Evolutionary conservation across 2,797 vertebrate genomes (phyloP).

Genomic region (Paratrypauchen microcephalus): DNA sequence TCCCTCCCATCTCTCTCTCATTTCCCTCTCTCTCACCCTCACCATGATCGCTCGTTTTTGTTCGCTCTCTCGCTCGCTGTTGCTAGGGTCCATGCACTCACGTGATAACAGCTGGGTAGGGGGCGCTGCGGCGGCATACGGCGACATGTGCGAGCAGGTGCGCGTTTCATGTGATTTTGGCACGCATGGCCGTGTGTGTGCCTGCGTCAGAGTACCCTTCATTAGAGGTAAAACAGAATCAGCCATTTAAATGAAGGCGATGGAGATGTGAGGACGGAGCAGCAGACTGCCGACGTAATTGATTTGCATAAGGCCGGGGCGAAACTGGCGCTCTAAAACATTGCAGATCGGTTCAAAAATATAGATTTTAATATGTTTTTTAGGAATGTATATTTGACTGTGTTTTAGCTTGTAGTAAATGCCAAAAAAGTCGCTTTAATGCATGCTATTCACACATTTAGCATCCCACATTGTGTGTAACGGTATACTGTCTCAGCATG

Average conservation of each 20-base stretch:
- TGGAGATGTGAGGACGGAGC: slow-evolving; percentile 55
- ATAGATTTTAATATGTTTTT: slow-evolving; percentile 35
- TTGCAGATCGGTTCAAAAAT: slow-evolving; percentile 38
- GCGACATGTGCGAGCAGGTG: slow-evolving; percentile 39
- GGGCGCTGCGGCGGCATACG: slow-evolving; percentile 75
- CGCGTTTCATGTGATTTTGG: slow-evolving; percentile 47
- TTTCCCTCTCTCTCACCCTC: slow-evolving; percentile 63
- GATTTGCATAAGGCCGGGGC: slow-evolving; percentile 47
- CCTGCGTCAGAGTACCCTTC: slow-evolving; percentile 56
- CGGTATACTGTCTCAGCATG: slow-evolving; percentile 25
- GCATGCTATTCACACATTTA: slow-evolving; percentile 8
- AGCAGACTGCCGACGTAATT: slow-evolving; percentile 60
- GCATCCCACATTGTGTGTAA: slow-evolving; percentile 38
- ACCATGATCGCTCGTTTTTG: slow-evolving; percentile 63
- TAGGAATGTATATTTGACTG: slow-evolving; percentile 30
- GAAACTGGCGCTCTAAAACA: slow-evolving; percentile 29
- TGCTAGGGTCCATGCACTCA: slow-evolving; percentile 79
- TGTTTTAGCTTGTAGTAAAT: slow-evolving; percentile 13
- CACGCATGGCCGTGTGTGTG: slow-evolving; percentile 10
- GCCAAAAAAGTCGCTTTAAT: slow-evolving; percentile 32
- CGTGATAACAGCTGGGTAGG: slow-evolving; percentile 79
- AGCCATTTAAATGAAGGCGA: slow-evolving; percentile 65
- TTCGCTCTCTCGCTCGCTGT: slow-evolving; percentile 75
- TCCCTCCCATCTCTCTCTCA: slow-evolving; percentile 51
- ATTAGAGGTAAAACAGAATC: slow-evolving; percentile 63